phyloP scores from a whole-genome alignment of 2,113 vertebrate genomes.

The Arenaria interpres region DNA sequence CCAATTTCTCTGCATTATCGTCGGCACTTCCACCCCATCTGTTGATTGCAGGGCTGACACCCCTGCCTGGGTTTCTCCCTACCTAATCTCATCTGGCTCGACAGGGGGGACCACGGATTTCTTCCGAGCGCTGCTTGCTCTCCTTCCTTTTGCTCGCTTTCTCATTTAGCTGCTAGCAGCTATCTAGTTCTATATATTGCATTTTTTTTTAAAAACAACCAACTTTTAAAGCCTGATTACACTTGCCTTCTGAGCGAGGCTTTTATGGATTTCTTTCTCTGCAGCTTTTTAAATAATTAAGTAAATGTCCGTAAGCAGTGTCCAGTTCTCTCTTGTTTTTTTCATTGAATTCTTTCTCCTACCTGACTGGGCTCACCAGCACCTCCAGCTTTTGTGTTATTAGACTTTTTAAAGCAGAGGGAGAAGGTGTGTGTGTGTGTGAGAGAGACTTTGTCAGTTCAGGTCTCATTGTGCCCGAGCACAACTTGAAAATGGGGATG shows the following conservation, averaged over 20 bases:
- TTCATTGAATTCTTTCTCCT: neutral
- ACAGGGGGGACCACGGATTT: rapidly evolving
- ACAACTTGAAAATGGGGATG: rapidly evolving
- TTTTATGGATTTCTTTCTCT: neutral
- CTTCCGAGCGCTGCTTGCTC: neutral
- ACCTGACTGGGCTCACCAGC: neutral
- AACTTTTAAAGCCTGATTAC: neutral
- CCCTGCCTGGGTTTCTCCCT: neutral
- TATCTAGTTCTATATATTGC: rapidly evolving
- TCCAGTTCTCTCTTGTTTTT: neutral
- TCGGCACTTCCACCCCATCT: neutral
- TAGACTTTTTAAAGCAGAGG: neutral
- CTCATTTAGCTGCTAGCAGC: neutral
- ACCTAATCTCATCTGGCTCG: rapidly evolving
- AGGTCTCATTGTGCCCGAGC: rapidly evolving
- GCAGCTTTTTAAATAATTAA: neutral
- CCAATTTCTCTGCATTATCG: rapidly evolving
- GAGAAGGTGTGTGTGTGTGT: neutral
- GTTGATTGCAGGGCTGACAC: neutral
- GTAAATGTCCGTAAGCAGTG: neutral
- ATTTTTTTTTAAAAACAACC: neutral
- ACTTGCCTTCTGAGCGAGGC: neutral
- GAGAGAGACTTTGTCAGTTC: neutral
- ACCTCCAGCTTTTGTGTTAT: neutral
- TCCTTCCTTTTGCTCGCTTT: neutral